Conservation (phyloP, 1,140 invertebrate species). For the Drosophila oshimai region DNA sequence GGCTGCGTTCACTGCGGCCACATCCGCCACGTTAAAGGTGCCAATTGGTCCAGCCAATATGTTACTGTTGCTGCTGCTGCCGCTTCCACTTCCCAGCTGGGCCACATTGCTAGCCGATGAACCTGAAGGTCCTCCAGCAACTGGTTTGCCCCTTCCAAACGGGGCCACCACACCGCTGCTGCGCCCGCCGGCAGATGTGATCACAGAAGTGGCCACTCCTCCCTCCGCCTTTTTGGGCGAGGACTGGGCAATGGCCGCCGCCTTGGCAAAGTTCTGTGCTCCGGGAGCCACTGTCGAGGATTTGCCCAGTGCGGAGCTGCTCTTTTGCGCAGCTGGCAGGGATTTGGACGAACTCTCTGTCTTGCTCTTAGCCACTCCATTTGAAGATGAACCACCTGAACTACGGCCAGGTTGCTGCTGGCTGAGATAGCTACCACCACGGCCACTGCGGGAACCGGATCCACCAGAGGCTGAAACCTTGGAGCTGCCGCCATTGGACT, state of each 20-base stretch:
- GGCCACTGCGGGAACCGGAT: slow-evolving; percentile 23
- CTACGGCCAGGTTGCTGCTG: slow-evolving; percentile 39
- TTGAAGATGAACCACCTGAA: slow-evolving; percentile 17
- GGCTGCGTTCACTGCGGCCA: slow-evolving; percentile 71
- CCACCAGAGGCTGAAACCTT: slow-evolving; percentile 19
- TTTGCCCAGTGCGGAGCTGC: slow-evolving; percentile 17
- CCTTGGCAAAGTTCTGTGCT: slow-evolving; percentile 55
- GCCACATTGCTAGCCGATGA: slow-evolving; percentile 65
- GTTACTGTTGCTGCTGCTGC: slow-evolving; percentile 62
- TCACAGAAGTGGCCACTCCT: neutral
- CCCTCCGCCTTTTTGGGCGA: slow-evolving; percentile 69
- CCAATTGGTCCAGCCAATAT: slow-evolving; percentile 80
- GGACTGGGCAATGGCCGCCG: slow-evolving; percentile 22
- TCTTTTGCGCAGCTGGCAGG: slow-evolving; percentile 30
- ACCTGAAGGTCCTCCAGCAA: slow-evolving; percentile 21
- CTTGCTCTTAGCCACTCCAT: slow-evolving; percentile 47
- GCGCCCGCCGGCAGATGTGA: slow-evolving; percentile 37
- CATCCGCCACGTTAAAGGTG: slow-evolving; percentile 80
- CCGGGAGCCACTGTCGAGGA: slow-evolving; percentile 22
- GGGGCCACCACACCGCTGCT: slow-evolving; percentile 78
- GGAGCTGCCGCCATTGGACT: slow-evolving; percentile 53
- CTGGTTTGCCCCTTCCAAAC: slow-evolving; percentile 83
- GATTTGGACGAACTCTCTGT: slow-evolving; percentile 37
- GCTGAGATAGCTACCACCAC: slow-evolving; percentile 34
- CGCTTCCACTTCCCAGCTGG: slow-evolving; percentile 82